A percentile compares a stretch with the other conserved stretches of the same genome.
Evolutionary conservation across 2,888 invertebrate genomes (phyloP).

Genomic region (Tridacna crocea): DNA sequence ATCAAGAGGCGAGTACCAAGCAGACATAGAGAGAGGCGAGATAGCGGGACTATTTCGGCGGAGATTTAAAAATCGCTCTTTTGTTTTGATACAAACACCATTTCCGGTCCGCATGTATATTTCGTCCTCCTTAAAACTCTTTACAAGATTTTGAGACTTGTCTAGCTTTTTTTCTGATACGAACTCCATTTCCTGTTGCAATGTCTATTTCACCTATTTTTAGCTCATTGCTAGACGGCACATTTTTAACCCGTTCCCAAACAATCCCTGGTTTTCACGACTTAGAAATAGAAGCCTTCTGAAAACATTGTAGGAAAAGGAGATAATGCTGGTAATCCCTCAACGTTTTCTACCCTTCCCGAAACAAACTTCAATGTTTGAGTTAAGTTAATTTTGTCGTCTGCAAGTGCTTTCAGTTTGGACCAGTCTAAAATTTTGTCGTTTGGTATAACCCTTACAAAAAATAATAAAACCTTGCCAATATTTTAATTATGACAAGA

Average conservation of each 20-base stretch:
- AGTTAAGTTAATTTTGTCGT: neutral
- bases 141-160: too few species aligned
- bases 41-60: constrained; percentile 15
- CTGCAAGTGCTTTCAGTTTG: neutral
- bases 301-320: neutral
- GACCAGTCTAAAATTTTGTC: neutral
- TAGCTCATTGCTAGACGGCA: too few species aligned
- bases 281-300: neutral
- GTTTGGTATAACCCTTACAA: too few species aligned
- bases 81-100: constrained; percentile 28
- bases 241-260: neutral
- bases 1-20: constrained; percentile 12
- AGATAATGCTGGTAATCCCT: neutral
- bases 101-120: constrained; percentile 20
- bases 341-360: neutral
- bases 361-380: neutral
- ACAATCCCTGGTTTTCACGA: neutral
- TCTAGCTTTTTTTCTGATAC: too few species aligned
- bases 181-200: neutral
- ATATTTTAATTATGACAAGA: too few species aligned
- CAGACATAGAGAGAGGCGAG: constrained; percentile 1
- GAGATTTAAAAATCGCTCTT: constrained; percentile 10
- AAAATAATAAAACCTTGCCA: too few species aligned
- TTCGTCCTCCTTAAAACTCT: neutral
- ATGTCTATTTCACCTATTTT: neutral